Percentiles rank a stretch among this genome's conserved stretches.
These are phyloP conservation scores for Plodia interpunctella DNA, from an alignment of 1,140 invertebrate genomes.

Conservation along the genomic window DNA sequence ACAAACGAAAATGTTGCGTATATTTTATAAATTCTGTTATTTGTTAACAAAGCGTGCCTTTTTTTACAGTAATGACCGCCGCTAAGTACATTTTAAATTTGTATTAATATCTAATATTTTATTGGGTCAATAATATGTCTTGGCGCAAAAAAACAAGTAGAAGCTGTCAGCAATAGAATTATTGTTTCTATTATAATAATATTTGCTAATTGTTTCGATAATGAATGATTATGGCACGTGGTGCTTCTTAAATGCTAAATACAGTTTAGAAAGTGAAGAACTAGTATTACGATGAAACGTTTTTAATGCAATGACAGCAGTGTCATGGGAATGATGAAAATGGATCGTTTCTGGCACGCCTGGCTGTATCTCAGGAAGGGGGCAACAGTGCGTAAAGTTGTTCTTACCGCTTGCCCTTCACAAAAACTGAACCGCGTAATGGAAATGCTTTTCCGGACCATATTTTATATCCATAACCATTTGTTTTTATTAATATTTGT, in stretches of 20 bases:
- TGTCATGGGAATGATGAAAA: slow-evolving; percentile 3
- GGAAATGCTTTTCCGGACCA: background rate
- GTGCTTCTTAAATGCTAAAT: too few species aligned
- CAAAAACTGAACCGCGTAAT: slow-evolving; percentile 1
- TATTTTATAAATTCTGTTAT: too few species aligned
- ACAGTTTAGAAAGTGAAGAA: background rate
- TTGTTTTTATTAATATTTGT: too few species aligned
- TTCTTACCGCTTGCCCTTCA: background rate
- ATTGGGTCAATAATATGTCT: too few species aligned
- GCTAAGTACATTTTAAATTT: background rate
- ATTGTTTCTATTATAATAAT: too few species aligned
- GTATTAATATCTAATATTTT: too few species aligned
- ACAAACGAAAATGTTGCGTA: background rate
- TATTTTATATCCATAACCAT: background rate
- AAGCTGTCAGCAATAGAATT: too few species aligned
- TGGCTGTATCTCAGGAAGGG: background rate
- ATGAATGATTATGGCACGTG: too few species aligned
- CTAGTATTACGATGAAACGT: background rate
- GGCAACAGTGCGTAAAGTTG: background rate
- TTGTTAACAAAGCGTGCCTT: too few species aligned
- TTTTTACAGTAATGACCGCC: too few species aligned
- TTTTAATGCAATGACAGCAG: slow-evolving; percentile 4
- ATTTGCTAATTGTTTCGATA: too few species aligned
- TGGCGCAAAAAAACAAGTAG: too few species aligned
- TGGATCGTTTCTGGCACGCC: background rate